A percentile compares a stretch with the other conserved stretches of the same genome.
Conservation (phyloP, 2,113 vertebrate species). For the Muntiacus muntjak region DNA sequence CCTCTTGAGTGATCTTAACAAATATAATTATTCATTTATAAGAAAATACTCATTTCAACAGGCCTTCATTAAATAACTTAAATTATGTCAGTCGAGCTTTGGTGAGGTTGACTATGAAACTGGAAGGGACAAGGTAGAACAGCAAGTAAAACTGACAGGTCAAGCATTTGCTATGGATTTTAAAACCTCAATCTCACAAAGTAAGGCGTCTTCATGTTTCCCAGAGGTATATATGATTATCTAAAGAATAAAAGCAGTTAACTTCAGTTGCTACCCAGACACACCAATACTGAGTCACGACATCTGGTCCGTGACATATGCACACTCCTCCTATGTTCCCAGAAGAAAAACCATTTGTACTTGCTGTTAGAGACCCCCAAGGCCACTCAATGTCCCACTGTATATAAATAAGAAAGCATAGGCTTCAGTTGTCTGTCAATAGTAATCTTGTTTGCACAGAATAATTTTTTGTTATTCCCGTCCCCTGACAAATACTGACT, state of each 20-base stretch:
- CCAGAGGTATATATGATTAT: not conserved
- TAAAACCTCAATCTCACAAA: not conserved
- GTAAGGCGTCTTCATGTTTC: not conserved
- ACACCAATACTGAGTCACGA: not conserved
- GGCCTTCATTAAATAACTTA: not conserved
- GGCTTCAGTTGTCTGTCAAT: conserved; percentile 37
- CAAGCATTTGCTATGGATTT: not conserved
- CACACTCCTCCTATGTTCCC: not conserved
- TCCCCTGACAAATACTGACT: not conserved
- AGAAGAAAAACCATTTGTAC: conserved; percentile 14
- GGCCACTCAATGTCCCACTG: not conserved
- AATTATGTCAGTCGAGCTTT: not conserved
- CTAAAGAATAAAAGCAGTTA: not conserved
- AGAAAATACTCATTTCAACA: conserved; percentile 20
- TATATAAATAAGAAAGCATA: not conserved
- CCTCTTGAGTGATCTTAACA: not conserved
- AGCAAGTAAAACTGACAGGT: not conserved
- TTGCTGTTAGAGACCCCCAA: not conserved
- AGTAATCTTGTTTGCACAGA: conserved; percentile 37
- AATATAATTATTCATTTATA: not conserved
- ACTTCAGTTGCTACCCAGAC: not conserved
- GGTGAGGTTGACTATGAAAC: not conserved
- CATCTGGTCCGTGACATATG: not conserved
- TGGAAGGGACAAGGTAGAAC: not conserved
- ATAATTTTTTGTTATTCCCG: not conserved